phyloP scores from a whole-genome alignment of 2,113 vertebrate species.

The Percopsis transmontana region DNA sequence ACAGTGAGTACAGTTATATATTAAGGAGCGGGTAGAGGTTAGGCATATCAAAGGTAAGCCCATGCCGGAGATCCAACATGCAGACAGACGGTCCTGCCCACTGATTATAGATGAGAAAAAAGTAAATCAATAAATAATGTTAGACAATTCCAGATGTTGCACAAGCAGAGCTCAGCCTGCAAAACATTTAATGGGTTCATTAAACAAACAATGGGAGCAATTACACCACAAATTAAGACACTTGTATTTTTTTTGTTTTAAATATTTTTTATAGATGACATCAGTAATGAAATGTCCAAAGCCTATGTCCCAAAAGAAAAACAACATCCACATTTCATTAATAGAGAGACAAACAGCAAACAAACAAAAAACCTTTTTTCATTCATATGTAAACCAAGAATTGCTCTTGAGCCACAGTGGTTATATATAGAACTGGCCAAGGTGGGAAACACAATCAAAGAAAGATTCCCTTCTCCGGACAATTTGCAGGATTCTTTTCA shows the following conservation, averaged over 20 bases:
- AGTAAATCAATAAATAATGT: neutral
- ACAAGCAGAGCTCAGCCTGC: neutral
- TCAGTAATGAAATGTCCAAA: conserved; percentile 77
- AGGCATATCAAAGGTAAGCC: no score
- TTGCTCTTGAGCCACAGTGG: conserved; percentile 79
- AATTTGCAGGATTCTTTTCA: conserved; percentile 1
- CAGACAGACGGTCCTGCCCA: neutral
- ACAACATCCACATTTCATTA: conserved; percentile 66
- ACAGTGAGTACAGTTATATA: no score
- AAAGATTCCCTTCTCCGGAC: conserved; percentile 49
- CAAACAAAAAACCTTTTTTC: conserved; percentile 50
- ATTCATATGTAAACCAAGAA: conserved; percentile 79
- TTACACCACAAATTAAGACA: neutral
- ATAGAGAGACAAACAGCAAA: conserved; percentile 71
- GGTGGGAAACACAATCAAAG: conserved; percentile 68
- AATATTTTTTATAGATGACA: conserved; percentile 78
- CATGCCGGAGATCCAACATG: no score
- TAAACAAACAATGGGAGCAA: neutral
- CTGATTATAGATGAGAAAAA: neutral
- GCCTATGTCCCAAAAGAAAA: conserved; percentile 76
- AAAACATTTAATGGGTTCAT: neutral
- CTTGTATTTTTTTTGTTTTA: conserved; percentile 65
- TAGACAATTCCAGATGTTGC: neutral
- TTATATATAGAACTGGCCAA: conserved; percentile 72
- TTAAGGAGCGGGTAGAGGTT: no score